Base-by-base conservation (phyloP, 2,113 vertebrate species). In the Dipodomys stephensi region DNA sequence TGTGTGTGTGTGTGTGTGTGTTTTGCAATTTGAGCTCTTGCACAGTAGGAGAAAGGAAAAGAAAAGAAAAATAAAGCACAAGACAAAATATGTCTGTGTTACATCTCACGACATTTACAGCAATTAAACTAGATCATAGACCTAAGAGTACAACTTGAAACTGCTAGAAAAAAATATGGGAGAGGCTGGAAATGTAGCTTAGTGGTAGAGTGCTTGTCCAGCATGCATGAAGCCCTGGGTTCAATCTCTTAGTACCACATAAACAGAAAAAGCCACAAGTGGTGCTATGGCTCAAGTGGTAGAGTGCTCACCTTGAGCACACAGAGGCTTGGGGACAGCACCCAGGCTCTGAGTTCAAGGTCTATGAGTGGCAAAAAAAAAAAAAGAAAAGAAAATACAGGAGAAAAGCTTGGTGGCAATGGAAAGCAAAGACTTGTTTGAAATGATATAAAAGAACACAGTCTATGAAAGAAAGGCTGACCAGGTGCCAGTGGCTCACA, bases 131-230 rank as follows among this genome's bases (percentile, higher is more conserved):
- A 18, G 32, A 86, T 76, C 81, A 76, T 49, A 94, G 46, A 86
- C 19, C 46, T 83, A 79, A 69, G 49, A 30, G n/a, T 77, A 73
- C 67, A 91, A 60, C 71, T 23, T 76, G 91, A 82, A 90, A 92
- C 13, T 82, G 85, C 27, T 10, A 73, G 46, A 78, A 95, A 57
- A 89, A 88, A 85, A 35, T 71, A 68, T 4, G 62, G 67, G 53
- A 88, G 39, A 39, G 39, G 39, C 39, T 39, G 5, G 39, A 39
- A 39, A 39, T 39, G 39, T 39, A 39, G 39, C 39, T 39, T 39
- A 39, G 39, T 39, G 39, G 39, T 39, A 39, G 39, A 39, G 5
- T 39, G 39, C 39, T 39, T 39, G 39, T 39, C 39, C 5, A 6
- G 39, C 39, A 39, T 39, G 39, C 39, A 39, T 39, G 39, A 39